These are phyloP conservation scores for Heterodera carotae DNA, from an alignment of 1,140 invertebrate genomes.

Conservation along the genomic window DNA sequence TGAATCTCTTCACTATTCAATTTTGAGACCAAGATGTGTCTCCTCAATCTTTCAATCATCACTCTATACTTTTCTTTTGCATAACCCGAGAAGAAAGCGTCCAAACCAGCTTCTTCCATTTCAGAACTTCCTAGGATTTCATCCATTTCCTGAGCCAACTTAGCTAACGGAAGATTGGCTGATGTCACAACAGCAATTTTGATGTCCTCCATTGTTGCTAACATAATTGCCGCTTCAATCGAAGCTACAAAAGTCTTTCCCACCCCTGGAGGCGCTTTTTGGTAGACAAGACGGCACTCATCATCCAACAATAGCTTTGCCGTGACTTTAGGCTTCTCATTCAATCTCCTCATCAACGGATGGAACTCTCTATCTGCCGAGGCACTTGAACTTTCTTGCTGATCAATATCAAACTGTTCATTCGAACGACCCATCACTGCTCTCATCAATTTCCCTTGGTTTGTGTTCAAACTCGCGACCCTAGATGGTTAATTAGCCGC, in stretches of 20 bases:
- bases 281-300: not conserved
- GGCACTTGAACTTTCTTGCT: not conserved
- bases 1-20: too few relatives aligned
- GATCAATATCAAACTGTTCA: not conserved
- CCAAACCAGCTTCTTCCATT: too few relatives aligned
- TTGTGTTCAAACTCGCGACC: not conserved
- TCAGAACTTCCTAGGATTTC: not conserved
- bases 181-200: conserved; percentile 8
- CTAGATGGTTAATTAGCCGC: not conserved
- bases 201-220: not conserved
- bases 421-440: not conserved
- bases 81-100: too few relatives aligned
- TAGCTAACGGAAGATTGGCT: conserved; percentile 12
- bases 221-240: not conserved
- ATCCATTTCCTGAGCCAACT: conserved; percentile 2
- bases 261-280: not conserved
- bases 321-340: not conserved
- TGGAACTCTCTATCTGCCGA: conserved; percentile 1
- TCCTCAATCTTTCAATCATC: too few relatives aligned
- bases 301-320: not conserved
- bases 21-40: too few relatives aligned
- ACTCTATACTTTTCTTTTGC: too few relatives aligned
- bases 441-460: not conserved
- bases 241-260: not conserved
- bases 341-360: not conserved